Evolutionary conservation across 2,888 invertebrate genomes (phyloP), one percentile per base, ranked within the genome.

Genomic region (Galeruca laticollis): DNA sequence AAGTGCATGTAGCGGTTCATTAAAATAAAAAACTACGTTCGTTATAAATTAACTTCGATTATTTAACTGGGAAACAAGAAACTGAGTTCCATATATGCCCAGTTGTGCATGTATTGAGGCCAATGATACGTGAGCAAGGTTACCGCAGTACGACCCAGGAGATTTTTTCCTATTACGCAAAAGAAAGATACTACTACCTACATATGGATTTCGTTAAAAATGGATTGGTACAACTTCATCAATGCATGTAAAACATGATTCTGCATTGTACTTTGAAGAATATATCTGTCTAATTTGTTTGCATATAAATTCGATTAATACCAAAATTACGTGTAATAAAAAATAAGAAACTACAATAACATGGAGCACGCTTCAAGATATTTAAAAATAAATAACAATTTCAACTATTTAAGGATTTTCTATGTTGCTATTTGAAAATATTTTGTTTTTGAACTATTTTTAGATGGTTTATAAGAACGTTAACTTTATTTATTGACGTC

Each of bases 61-160:
- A 56, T 68, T 68, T 60, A 65, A 57, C 62, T 68, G 71, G 67
- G 62, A 64, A n/a, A 73, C 73, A 49, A 47, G 43, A 66, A 62
- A 70, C 60, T 63, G 63, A 75, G 77, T 73, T 75, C 78, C 80
- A 73, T 80, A 79, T 79, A 75, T 73, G 79, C 76, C 73, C 77
- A 74, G 73, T 72, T 76, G 78, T 80, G 77, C 76, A 78, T 79
- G 81, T 80, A 83, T 82, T 83, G 81, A 80, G 83, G 83, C 82
- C 83, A 83, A 83, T 83, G 83, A 81, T 82, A 83, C 76, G 69
- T 77, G 72, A 76, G 77, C 81, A 82, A 81, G 82, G 80, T 79
- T 78, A 76, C 67, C 20, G 49, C 72, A 70, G 77, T 75, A 78
- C 74, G 77, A 77, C 74, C 74, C 76, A 74, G 76, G 77, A 77